Base-by-base conservation (phyloP, 2,888 invertebrate genomes). In the Drosophila ezoana region DNA sequence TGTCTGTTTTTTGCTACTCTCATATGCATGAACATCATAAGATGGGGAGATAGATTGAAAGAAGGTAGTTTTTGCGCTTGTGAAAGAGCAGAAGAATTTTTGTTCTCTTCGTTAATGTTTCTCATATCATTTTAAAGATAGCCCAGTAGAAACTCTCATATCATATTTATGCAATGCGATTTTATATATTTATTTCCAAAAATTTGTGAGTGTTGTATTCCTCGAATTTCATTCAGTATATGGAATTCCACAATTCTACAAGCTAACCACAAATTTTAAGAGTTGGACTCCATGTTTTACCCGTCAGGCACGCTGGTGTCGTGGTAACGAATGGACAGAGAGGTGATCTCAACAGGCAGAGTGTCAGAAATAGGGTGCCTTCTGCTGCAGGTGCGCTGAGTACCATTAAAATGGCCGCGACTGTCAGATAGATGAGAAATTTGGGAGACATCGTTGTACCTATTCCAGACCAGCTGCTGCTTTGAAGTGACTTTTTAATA, bases 401-500 rank as follows among this genome's bases (percentile, higher is more conserved):
- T 10, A 48, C 48, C 56, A 72, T 5, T 13, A 74, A 5, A 9
- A 57, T 18, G 32, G 70, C 56, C 14, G 40, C 52, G n/a, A 57
- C 9, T 32, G 41, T 20, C 33, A 72, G 28, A 28, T 52, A 74
- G 10, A 74, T 11, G 6, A 62, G 37, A 38, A 69, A 68, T 51
- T 49, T 74, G 13, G 69, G n/a, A 13, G 62, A n/a, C 75, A 72
- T 74, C 59, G n/a, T 35, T 20, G 63, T n/a, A 6, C 3, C 2
- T 54, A 9, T 14, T 45, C 28, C 23, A 43, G 44, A 14, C 20
- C 28, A 1, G 38, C 3, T 28, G 14, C 6, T 14, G 38, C 11
- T 57, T 28, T 18, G 5, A 41, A 37, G 45, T 72, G 38, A 23
- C 37, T 37, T 13, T 18, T 13, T 18, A 4, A 6, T 11, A 8